Evolutionary conservation across 2,797 vertebrate genomes (phyloP).

Genomic region (Simalia tracyae): DNA sequence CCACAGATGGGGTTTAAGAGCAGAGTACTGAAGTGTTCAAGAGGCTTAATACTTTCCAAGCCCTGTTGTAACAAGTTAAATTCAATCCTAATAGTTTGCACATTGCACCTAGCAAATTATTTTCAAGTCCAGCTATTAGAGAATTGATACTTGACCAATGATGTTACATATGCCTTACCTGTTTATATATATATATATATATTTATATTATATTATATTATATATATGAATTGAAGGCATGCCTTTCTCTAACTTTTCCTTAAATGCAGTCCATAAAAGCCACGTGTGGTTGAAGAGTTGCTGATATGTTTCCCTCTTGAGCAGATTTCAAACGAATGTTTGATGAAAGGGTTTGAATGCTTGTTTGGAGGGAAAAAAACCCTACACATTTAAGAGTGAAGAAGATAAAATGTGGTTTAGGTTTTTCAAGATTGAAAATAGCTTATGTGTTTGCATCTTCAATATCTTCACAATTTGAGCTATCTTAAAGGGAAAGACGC

Average conservation of each 20-base stretch:
- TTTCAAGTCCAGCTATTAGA: constrained; percentile 21
- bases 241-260: background rate
- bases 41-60: constrained; percentile 4
- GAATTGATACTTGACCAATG: background rate
- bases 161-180: background rate
- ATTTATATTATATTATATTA: background rate
- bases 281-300: constrained; percentile 38
- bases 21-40: background rate
- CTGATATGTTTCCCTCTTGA: constrained; percentile 27
- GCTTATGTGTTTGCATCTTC: constrained; percentile 40
- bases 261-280: constrained; percentile 45
- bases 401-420: constrained; percentile 25
- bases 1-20: background rate
- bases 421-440: constrained; percentile 48
- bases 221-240: constrained; percentile 30
- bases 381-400: constrained; percentile 42
- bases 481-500: constrained; percentile 48
- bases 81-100: constrained; percentile 31
- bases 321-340: constrained; percentile 38
- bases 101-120: background rate
- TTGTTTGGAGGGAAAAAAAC: constrained; percentile 16
- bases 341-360: constrained; percentile 54
- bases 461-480: constrained; percentile 53
- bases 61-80: constrained; percentile 50
- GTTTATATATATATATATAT: background rate